Evolutionary conservation across 2,888 invertebrate species (phyloP), one percentile per base, ranked within the genome.

Genomic region (Callyntrura sp.): DNA sequence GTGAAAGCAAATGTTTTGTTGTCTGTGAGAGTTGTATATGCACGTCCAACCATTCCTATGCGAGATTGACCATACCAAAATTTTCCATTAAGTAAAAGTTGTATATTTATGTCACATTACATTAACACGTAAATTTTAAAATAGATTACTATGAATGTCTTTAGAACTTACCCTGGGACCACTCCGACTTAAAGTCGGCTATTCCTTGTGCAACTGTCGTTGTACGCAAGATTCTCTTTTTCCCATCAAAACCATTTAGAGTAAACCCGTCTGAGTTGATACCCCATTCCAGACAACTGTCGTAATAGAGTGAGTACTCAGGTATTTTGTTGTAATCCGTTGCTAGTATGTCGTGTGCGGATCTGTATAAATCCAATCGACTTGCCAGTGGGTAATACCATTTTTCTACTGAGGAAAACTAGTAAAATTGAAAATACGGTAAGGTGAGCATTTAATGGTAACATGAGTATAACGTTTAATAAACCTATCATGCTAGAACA

Each of bases 351-450:
- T 89, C 89, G 25, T 70, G 70, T 0, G 48, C 84, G 0, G 68
- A 60, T 8, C 84, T 51, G 28, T 89, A 89, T 5, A 89, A 20
- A 20, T 89, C 89, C 23, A 84, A 20, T 1, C 89, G 76, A 73
- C 89, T 89, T n/a, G 82, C 73, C 8, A 89, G 17, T 9, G 89
- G 89, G 28, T 89, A 89, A 60, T 84, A 89, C 87, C 87, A 87
- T 35, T 43, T 55, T n/a, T 81, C 43, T 14, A 87, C 57, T 0
- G 79, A 87, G 0, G 79, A 68, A 43, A 87, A 81, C 87, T 86
- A 14, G n/a, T n/a, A 76, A 51, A 14, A 12, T n/a, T n/a, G n/a
- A n/a, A n/a, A n/a, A n/a, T n/a, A n/a, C n/a, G n/a, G n/a, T n/a
- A n/a, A n/a, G n/a, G n/a, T n/a, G n/a, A n/a, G n/a, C n/a, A n/a